phyloP scores from a whole-genome alignment of 2,888 invertebrate species.

The Sesia bembeciformis region DNA sequence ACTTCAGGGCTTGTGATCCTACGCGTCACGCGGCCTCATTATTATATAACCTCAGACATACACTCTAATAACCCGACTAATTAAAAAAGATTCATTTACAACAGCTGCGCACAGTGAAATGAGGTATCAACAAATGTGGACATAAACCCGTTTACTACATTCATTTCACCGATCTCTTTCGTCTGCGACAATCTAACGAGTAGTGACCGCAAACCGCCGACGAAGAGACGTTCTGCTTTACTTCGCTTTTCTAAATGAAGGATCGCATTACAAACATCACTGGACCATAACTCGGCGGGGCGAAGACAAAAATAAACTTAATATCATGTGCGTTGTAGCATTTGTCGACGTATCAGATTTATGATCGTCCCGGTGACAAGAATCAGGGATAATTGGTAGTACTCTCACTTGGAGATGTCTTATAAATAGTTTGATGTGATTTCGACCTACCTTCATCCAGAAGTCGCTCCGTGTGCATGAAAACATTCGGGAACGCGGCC shows the following conservation, averaged over 20 bases:
- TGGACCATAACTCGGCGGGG: conserved; percentile 72
- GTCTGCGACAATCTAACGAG: conserved; percentile 56
- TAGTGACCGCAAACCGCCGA: conserved; percentile 60
- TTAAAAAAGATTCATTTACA: conserved; percentile 34
- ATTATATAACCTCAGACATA: conserved; percentile 45
- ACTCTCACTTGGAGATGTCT: conserved; percentile 26
- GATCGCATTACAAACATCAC: conserved; percentile 71
- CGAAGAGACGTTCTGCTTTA: conserved; percentile 55
- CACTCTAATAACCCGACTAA: conserved; percentile 12
- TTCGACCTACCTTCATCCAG: conserved; percentile 95
- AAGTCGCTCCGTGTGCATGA: conserved; percentile 98
- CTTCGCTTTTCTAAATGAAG: conserved; percentile 61
- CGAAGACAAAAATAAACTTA: conserved; percentile 74
- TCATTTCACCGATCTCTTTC: conserved; percentile 61
- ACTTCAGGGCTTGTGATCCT: conserved; percentile 38
- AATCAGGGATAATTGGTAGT: conserved; percentile 34
- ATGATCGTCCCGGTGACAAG: conserved; percentile 59
- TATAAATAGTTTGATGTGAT: conserved; percentile 38
- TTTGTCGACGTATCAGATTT: conserved; percentile 69
- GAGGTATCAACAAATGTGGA: conserved; percentile 29
- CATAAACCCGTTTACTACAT: conserved; percentile 55
- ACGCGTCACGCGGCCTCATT: conserved; percentile 43
- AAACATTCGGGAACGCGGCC: conserved; percentile 99
- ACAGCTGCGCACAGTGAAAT: conserved; percentile 41
- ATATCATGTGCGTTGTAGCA: conserved; percentile 69